These are phyloP conservation scores for Dermatemys mawii DNA, from an alignment of 2,113 vertebrate species.

Conservation along the genomic window DNA sequence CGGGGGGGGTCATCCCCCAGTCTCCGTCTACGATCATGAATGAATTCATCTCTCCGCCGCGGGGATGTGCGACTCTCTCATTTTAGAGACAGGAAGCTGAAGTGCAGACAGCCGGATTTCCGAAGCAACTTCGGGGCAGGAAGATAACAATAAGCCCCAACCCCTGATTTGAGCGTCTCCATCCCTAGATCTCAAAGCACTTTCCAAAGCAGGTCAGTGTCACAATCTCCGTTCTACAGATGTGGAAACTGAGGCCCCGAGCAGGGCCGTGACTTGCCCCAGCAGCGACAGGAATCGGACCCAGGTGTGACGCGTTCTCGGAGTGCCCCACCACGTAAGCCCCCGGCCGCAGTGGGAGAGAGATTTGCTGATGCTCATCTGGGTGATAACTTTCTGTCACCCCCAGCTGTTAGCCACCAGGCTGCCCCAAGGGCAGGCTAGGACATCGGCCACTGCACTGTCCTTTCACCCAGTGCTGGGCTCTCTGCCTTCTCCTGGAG, in stretches of 20 bases:
- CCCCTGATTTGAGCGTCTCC: not conserved
- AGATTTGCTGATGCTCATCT: not conserved
- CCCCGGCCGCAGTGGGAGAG: not conserved
- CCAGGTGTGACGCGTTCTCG: not conserved
- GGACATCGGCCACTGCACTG: not conserved
- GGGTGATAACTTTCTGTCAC: not conserved
- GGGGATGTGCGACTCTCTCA: not conserved
- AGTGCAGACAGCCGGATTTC: not conserved
- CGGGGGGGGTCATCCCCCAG: not conserved
- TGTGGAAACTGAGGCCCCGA: not conserved
- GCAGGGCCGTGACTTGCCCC: not conserved
- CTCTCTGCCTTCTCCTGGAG: not conserved
- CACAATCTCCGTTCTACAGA: not conserved
- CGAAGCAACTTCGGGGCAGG: accelerated
- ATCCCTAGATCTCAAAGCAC: not conserved
- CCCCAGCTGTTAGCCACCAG: too few species aligned
- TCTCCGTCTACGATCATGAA: not conserved
- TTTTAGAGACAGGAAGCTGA: not conserved
- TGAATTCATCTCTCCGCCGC: not conserved
- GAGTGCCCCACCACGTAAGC: too few species aligned
- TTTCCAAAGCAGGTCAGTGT: not conserved
- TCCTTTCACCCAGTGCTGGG: not conserved
- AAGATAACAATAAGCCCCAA: not conserved
- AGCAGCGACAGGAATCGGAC: not conserved
- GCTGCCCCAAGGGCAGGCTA: not conserved